Percentiles rank a stretch among this genome's conserved stretches.
phyloP scores from a whole-genome alignment of 2,797 vertebrate genomes.

The Poeciliopsis gracilis region DNA sequence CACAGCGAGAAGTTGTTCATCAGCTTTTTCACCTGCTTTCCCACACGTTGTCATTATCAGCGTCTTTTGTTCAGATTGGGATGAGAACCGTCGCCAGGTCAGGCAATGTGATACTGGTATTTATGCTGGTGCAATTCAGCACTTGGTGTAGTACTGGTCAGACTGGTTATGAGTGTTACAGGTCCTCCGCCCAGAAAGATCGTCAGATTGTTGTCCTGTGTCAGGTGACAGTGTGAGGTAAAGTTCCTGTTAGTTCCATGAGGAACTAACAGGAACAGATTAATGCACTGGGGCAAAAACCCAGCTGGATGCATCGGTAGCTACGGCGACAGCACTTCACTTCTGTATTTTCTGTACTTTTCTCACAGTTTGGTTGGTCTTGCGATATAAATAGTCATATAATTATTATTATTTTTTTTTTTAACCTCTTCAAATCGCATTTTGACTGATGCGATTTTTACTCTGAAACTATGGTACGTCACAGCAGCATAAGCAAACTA shows the following conservation, averaged over 20 bases:
- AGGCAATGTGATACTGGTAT: slow-evolving; percentile 61
- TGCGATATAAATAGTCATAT: too few relatives aligned
- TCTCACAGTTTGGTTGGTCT: too few relatives aligned
- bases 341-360: too few relatives aligned
- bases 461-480: background rate
- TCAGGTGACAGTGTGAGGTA: slow-evolving; percentile 5
- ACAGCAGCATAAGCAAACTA: background rate
- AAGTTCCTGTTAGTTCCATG: background rate
- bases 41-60: slow-evolving; percentile 38
- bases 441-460: too few relatives aligned
- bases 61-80: slow-evolving; percentile 19
- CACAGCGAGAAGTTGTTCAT: slow-evolving; percentile 40
- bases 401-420: too few relatives aligned
- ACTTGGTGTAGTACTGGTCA: slow-evolving; percentile 52
- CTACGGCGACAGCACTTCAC: too few relatives aligned
- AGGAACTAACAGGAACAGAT: too few relatives aligned
- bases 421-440: too few relatives aligned
- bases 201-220: background rate
- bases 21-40: slow-evolving; percentile 53
- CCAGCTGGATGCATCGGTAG: background rate
- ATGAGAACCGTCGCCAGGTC: slow-evolving; percentile 33
- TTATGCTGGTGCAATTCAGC: slow-evolving; percentile 50
- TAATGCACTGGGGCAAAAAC: too few relatives aligned
- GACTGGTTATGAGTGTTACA: slow-evolving; percentile 63
- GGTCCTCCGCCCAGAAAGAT: slow-evolving; percentile 11